These are phyloP conservation scores for Eupithecia centaureata DNA, from an alignment of 2,888 invertebrate genomes.

Conservation along the genomic window DNA sequence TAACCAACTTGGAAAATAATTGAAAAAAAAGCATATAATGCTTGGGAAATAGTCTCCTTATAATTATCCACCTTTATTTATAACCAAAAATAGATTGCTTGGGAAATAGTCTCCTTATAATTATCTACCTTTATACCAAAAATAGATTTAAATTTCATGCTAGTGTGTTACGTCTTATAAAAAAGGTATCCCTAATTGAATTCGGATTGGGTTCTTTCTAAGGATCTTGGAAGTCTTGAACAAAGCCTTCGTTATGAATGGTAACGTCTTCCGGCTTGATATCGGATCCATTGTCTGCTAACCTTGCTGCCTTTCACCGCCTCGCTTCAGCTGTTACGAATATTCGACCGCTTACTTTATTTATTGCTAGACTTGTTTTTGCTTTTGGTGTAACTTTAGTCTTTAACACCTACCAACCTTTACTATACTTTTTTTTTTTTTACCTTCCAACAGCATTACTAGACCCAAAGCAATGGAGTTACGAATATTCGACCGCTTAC, in stretches of 20 bases:
- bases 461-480: no score
- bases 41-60: no score
- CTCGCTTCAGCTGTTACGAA: constrained; percentile 70
- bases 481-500: constrained; percentile 52
- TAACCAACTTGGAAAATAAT: no score
- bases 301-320: constrained; percentile 77
- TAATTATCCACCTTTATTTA: no score
- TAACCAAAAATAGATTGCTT: no score
- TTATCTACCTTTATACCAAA: no score
- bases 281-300: constrained; percentile 59
- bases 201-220: constrained; percentile 47
- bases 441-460: no score
- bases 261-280: constrained; percentile 68
- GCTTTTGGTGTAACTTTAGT: neutral
- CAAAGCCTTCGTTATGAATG: constrained; percentile 73
- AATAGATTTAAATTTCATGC: neutral
- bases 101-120: no score
- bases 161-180: neutral
- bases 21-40: no score
- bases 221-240: constrained; percentile 54
- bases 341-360: constrained; percentile 43
- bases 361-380: constrained; percentile 1
- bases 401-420: no score
- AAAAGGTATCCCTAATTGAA: constrained; percentile 13
- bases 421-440: no score